phyloP scores from a whole-genome alignment of 2,113 vertebrate species.

The Petaurus breviceps region DNA sequence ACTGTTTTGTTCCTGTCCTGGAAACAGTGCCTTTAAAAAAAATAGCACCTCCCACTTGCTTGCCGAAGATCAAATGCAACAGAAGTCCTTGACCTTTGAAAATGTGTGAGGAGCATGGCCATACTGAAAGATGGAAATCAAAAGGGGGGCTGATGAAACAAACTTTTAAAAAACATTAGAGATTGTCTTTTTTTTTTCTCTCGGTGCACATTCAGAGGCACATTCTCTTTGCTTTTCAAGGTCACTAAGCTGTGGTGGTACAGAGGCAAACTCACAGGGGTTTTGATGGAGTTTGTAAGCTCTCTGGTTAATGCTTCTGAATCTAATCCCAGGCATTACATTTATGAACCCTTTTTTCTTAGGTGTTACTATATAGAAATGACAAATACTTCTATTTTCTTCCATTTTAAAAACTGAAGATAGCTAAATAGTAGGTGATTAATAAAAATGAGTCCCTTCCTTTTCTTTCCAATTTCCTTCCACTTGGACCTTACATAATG shows the following conservation, averaged over 20 bases:
- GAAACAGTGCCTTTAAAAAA: slow-evolving; percentile 58
- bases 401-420: not conserved
- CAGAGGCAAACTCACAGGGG: not conserved
- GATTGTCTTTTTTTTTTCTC: slow-evolving; percentile 41
- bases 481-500: no score
- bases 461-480: no score
- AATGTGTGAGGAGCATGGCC: slow-evolving; percentile 1
- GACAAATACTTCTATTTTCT: not conserved
- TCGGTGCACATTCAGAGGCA: not conserved
- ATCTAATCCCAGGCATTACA: not conserved
- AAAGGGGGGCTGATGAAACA: slow-evolving; percentile 55
- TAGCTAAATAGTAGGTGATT: no score
- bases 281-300: not conserved
- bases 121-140: slow-evolving; percentile 59
- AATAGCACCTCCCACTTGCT: slow-evolving; percentile 48
- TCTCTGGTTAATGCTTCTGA: not conserved
- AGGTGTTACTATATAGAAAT: not conserved
- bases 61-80: slow-evolving; percentile 66
- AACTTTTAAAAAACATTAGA: not conserved
- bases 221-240: slow-evolving; percentile 34
- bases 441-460: no score
- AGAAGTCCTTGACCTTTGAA: slow-evolving; percentile 48
- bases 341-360: not conserved
- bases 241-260: slow-evolving; percentile 31
- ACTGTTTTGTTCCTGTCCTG: slow-evolving; percentile 64